Evolutionary conservation across 2,797 vertebrate species (phyloP), one percentile per base, ranked within the genome.

Genomic region (Leuciscus waleckii): DNA sequence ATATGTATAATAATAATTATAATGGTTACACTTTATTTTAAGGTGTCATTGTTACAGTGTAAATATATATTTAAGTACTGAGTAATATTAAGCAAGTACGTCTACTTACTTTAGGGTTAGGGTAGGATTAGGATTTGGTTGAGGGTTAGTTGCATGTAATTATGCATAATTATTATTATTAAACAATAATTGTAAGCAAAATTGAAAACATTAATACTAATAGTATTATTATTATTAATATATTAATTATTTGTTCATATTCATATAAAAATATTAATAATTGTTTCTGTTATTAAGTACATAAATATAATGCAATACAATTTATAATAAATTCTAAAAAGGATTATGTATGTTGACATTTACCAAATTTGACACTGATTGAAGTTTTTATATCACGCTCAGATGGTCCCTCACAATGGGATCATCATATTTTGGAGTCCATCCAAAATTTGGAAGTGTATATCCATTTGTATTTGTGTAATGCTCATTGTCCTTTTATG

Each of bases 401-500:
- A 63, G 26, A 63, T 6, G n/a, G 58, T 63, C n/a, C 58, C 56
- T 26, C n/a, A 0, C 4, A n/a, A 13, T n/a, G 23, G 58, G 58
- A 14, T 29, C 26, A 32, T 65, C 26, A 32, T 65, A 65, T 32
- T 63, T 29, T 29, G 26, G 1, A 26, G 61, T 29, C 58, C 17
- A 19, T 35, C 16, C 17, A 19, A 35, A 35, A 35, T 9, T 10
- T 73, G 35, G 7, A 43, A 82, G 19, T n/a, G 17, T 37, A 63
- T 37, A 37, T 37, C 4, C 7, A 37, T 65, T 35, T 10, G 16
- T 39, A 39, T 89, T 56, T 76, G n/a, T 75, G 17, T 21, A 21
- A 46, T 84, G 26, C 21, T 56, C 67, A 3, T 51, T 77, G 74
- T 32, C 71, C 32, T 35, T 74, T 68, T 84, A 26, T 86, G 23